Conservation (phyloP, 2,113 vertebrate genomes). For the Nerophis ophidion region DNA sequence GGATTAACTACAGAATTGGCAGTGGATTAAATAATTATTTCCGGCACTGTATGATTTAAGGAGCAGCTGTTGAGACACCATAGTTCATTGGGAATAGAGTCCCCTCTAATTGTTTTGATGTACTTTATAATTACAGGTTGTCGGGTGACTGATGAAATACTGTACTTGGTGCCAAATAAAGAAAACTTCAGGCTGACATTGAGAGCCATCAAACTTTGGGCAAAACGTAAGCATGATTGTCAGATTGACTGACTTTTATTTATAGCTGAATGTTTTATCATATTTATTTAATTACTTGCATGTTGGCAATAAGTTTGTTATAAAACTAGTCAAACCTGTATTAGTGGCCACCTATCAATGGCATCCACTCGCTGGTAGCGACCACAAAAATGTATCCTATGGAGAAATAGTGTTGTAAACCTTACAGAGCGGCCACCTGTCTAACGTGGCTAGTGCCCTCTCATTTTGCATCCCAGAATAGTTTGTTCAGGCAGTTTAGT, state of each 20-base stretch:
- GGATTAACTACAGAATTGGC: no score
- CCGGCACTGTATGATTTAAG: neutral
- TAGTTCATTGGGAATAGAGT: neutral
- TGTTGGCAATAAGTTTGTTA: neutral
- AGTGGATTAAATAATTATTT: no score
- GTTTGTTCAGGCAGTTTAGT: no score
- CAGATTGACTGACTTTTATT: neutral
- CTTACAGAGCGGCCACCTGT: no score
- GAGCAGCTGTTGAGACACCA: neutral
- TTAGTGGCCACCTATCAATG: no score
- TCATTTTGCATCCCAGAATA: no score
- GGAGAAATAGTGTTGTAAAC: no score
- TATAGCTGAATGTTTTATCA: neutral
- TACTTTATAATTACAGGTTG: constrained; percentile 73
- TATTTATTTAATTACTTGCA: neutral
- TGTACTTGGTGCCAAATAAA: constrained; percentile 93
- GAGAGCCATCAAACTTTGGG: constrained; percentile 95
- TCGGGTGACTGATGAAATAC: constrained; percentile 96
- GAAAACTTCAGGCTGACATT: constrained; percentile 93
- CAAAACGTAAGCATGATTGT: constrained; percentile 82
- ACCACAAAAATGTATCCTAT: no score
- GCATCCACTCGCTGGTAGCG: no score
- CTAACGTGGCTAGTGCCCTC: no score
- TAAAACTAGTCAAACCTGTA: no score
- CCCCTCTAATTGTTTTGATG: neutral